Evolutionary conservation across 2,888 invertebrate species (phyloP).

Genomic region (Cinara cedri): DNA sequence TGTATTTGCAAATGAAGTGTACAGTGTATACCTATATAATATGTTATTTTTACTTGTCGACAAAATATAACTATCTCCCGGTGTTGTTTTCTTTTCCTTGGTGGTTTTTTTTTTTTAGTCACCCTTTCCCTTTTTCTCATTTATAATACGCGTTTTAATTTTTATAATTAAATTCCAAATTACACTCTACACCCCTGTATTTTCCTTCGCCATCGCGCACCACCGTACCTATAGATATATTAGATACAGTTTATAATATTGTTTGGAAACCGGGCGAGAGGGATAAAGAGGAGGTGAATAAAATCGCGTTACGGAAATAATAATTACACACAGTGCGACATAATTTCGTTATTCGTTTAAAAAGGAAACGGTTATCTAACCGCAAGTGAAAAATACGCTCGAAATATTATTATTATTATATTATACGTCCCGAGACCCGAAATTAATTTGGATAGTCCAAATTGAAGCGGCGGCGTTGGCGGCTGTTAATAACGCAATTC

Average conservation of each 20-base stretch:
- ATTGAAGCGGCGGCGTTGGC: neutral
- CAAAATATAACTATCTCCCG: constrained; percentile 29
- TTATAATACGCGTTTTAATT: neutral
- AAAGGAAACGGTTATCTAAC: neutral
- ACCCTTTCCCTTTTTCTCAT: neutral
- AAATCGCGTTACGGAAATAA: constrained; percentile 4
- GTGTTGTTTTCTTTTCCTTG: neutral
- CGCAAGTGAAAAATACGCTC: neutral
- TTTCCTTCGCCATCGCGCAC: neutral
- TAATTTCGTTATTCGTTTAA: constrained; percentile 11
- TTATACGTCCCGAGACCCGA: neutral
- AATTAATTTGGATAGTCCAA: constrained; percentile 7
- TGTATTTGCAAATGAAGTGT: constrained; percentile 22
- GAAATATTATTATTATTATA: neutral
- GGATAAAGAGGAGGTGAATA: neutral
- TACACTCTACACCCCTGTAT: neutral
- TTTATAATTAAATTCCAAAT: constrained; percentile 32
- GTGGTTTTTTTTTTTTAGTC: neutral
- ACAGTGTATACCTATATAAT: no score
- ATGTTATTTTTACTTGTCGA: constrained; percentile 25
- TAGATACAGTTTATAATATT: no score
- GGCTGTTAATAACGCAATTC: neutral
- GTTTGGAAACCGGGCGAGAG: neutral
- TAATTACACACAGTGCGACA: neutral
- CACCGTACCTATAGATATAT: neutral